These are phyloP conservation scores for Parnassius glacialis DNA, from an alignment of 2,888 invertebrate species.

Conservation along the genomic window DNA sequence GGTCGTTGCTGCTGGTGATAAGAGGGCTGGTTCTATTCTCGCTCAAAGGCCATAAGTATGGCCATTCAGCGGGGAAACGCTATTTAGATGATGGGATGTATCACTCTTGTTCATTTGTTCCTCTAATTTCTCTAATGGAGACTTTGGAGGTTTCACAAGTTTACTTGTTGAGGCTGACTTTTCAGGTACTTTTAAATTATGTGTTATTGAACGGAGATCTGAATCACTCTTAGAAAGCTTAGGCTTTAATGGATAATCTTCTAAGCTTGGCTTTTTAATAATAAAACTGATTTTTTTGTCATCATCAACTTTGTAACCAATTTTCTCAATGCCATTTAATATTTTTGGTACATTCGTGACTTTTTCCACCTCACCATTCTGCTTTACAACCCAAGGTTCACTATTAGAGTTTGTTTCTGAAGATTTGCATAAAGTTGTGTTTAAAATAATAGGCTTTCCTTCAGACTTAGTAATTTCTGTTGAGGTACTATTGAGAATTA, in stretches of 20 bases:
- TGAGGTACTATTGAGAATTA: conserved; percentile 50
- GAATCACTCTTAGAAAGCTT: conserved; percentile 59
- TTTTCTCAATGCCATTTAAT: conserved; percentile 57
- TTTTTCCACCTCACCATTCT: conserved; percentile 73
- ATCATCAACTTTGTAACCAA: conserved; percentile 48
- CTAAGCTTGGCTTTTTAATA: conserved; percentile 57
- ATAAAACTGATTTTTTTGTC: conserved; percentile 63
- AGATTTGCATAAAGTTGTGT: conserved; percentile 64
- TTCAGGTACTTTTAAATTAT: conserved; percentile 46
- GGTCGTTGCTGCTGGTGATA: too few species aligned
- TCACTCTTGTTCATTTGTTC: conserved; percentile 72
- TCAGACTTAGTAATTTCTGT: conserved; percentile 56
- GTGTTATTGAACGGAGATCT: conserved; percentile 46
- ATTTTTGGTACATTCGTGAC: conserved; percentile 54
- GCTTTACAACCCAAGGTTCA: conserved; percentile 74
- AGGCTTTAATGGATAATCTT: conserved; percentile 49
- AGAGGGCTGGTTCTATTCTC: too few species aligned
- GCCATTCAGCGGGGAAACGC: too few species aligned
- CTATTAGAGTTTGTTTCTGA: conserved; percentile 52
- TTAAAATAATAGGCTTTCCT: conserved; percentile 66
- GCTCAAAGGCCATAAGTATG: too few species aligned
- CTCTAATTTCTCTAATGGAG: conserved; percentile 68
- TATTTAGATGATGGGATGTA: conserved; percentile 43
- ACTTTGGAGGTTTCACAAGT: conserved; percentile 58
- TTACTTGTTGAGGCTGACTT: conserved; percentile 55